These are phyloP conservation scores for Incurvaria masculella DNA, from an alignment of 2,888 invertebrate genomes.

Conservation along the genomic window DNA sequence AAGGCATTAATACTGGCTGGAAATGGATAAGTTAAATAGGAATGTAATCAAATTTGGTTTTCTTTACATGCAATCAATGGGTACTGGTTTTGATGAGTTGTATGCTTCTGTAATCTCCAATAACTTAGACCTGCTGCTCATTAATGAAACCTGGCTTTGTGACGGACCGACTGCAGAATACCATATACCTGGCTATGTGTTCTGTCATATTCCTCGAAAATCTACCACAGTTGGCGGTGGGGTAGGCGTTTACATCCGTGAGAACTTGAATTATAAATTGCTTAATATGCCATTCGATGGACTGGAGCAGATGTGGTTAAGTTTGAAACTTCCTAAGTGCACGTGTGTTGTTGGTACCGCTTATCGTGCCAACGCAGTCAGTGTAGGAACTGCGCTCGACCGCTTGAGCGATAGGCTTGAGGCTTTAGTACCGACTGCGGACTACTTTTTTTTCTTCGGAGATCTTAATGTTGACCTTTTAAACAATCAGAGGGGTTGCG, in stretches of 20 bases:
- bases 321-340: not conserved
- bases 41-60: too few relatives aligned
- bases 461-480: not conserved
- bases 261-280: not conserved
- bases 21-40: too few relatives aligned
- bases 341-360: slow-evolving; percentile 2
- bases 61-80: not conserved
- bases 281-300: not conserved
- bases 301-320: slow-evolving; percentile 1
- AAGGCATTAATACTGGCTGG: too few relatives aligned
- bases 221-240: not conserved
- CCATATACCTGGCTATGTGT: not conserved
- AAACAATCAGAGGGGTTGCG: not conserved
- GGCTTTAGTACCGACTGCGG: not conserved
- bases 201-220: not conserved
- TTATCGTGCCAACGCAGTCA: not conserved
- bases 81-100: not conserved
- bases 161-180: not conserved
- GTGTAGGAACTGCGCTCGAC: not conserved
- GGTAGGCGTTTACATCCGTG: not conserved
- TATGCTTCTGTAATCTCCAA: not conserved
- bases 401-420: not conserved
- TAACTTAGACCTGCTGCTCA: not conserved
- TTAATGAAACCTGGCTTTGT: not conserved
- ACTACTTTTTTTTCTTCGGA: not conserved